phyloP scores from a whole-genome alignment of 2,888 invertebrate genomes.

The Agonopterix alstromeriana region DNA sequence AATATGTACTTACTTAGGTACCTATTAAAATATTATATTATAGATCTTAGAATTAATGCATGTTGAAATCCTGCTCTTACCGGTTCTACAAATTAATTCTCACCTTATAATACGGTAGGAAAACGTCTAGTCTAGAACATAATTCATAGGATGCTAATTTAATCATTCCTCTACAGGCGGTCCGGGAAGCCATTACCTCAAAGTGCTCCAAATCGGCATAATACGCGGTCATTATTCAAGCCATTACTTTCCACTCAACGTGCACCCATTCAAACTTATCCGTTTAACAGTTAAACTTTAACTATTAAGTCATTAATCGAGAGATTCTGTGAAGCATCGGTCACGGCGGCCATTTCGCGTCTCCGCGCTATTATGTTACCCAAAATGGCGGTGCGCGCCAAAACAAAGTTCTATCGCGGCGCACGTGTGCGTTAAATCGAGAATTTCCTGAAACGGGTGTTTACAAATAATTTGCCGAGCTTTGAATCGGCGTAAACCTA shows the following conservation, averaged over 20 bases:
- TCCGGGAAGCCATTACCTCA: constrained; percentile 4
- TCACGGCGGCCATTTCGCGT: constrained; percentile 32
- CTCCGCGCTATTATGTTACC: constrained; percentile 26
- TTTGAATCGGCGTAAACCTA: constrained; percentile 30
- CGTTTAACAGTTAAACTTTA: constrained; percentile 54
- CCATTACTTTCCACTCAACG: constrained; percentile 45
- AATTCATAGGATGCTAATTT: constrained; percentile 4
- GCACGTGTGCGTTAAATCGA: constrained; percentile 41
- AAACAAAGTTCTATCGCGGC: constrained; percentile 20
- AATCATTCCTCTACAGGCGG: neutral
- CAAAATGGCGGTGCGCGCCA: constrained; percentile 37
- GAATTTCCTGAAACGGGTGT: constrained; percentile 39
- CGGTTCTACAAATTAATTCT: too few species aligned
- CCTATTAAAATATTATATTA: too few species aligned
- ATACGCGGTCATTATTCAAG: constrained; percentile 43
- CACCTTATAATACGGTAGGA: neutral
- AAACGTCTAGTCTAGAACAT: neutral
- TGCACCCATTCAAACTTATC: constrained; percentile 40
- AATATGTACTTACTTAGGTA: too few species aligned
- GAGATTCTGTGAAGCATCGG: constrained; percentile 40
- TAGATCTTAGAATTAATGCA: too few species aligned
- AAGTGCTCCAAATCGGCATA: constrained; percentile 31
- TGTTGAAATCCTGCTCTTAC: too few species aligned
- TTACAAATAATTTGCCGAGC: constrained; percentile 42
- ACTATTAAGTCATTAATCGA: constrained; percentile 64